Percentiles rank a stretch among this genome's conserved stretches.
Conservation (phyloP, 2,113 vertebrate genomes). For the Mus spicilegus region DNA sequence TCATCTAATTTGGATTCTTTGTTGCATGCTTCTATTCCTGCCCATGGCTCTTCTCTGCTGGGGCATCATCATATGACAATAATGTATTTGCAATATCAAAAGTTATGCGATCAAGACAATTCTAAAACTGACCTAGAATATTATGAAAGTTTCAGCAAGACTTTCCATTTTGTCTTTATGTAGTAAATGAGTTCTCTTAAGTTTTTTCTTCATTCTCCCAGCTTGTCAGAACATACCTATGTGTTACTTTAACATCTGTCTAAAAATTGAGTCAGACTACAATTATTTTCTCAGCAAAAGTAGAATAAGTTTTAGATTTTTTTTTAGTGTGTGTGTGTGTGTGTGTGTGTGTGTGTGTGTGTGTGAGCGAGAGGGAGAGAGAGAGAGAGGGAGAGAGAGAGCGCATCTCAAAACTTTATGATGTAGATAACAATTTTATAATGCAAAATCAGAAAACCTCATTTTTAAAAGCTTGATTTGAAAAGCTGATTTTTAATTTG, state of each 20-base stretch:
- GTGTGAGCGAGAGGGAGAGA: not conserved
- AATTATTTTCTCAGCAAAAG: not conserved
- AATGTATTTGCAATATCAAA: not conserved
- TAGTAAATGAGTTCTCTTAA: not conserved
- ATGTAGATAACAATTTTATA: not conserved
- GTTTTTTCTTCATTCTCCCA: not conserved
- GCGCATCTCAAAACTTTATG: constrained; percentile 13
- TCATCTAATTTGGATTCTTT: not conserved
- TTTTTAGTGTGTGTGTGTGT: not conserved
- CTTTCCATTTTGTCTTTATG: not conserved
- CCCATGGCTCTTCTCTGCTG: not conserved
- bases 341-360: no score
- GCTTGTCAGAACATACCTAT: not conserved
- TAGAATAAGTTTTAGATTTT: constrained; percentile 28
- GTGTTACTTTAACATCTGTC: not conserved
- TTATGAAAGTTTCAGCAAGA: not conserved
- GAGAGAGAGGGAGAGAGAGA: not conserved
- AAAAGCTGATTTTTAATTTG: not conserved
- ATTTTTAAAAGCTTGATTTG: not conserved
- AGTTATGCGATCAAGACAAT: not conserved
- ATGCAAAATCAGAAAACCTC: not conserved
- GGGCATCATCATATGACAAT: not conserved
- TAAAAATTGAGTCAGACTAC: not conserved
- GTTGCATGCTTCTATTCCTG: not conserved
- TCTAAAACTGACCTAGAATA: constrained; percentile 10